Base-by-base conservation (phyloP, 2,888 invertebrate genomes). In the Platynereis dumerilii region DNA sequence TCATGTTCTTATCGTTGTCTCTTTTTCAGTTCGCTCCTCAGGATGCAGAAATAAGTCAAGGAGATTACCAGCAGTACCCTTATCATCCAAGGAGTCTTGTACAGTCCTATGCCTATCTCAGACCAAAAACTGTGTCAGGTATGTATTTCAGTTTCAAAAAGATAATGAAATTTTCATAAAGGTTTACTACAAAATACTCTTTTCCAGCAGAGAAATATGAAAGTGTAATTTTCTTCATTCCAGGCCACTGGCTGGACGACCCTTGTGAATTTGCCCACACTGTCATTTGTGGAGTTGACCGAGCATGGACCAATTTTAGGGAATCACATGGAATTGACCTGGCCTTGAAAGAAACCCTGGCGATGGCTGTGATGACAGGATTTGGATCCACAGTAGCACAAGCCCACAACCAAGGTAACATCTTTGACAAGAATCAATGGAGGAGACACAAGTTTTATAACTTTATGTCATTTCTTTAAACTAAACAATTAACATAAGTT, bases 251-350 rank as follows among this genome's bases (percentile, higher is more conserved):
- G 63, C 45, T 74, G 20, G 93, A 92, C 15, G 92, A 92, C 78
- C 81, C 83, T 2, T 87, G 89, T 80, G 90, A 91, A 81, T 94
- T 91, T 85, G 93, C 93, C 0, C 79, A 91, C 10, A 70, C 96
- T 27, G 91, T 93, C 0, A 91, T 89, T 76, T 90, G 92, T 76
- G 87, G 88, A 15, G 86, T 90, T n/a, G 63, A 69, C 17, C 39
- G 55, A 5, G 52, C 62, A 2, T 72, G 53, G 62, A 73, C 55
- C 24, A 48, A 48, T 7, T 53, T 26, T 15, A 3, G 27, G 34
- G 27, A 64, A 22, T n/a, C n/a, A 29, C 60, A 48, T 12, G 59
- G 67, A 5, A 39, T 48, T 1, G 52, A 34, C 26, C 48, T 34
- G 1, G 20, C 15, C 20, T 54, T 55, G 15, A 48, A 56, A 15